Evolutionary conservation across 2,797 vertebrate genomes (phyloP), one percentile per base, ranked within the genome.

Genomic region (Rhabdomys pumilio): DNA sequence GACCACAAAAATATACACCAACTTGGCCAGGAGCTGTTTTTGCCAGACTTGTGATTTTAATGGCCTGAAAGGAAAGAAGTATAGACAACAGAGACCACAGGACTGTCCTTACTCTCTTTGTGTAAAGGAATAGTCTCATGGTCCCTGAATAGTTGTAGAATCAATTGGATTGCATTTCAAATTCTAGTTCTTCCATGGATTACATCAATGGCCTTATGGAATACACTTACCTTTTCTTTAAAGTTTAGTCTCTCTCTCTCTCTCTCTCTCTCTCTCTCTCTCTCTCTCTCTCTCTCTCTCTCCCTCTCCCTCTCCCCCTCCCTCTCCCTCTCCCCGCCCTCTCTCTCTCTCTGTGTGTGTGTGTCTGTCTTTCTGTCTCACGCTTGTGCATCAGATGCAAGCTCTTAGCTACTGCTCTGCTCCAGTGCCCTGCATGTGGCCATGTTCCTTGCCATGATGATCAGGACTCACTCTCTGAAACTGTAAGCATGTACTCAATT

Each of bases 161-260:
- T 79, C 67, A 91, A 93, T 87, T 8, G 79, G 69, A 81, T 69
- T 41, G 22, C 77, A 34, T 34, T 75, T 94, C 63, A 89, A 93
- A 96, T 82, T 67, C 50, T 65, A 91, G 73, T 55, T 94, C 47
- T 44, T 77, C 67, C 26, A 59, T 6, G 34, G 65, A 91, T 38
- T 34, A 63, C 65, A 41, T 86, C 59, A 81, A 11, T 55, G 77
- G 75, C 38, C 69, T 34, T 67, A 63, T n/a, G 67, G 55, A 69
- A 86, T 79, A 84, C 61, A 75, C 38, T 24, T 89, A 76, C 24
- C 34, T 29, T 61, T 89, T 76, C 7, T 22, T 86, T 20, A 50
- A 85, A 67, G 31, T 50, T 34, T 34, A 20, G 50, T 73, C 69
- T 38, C 69, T 34, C 13, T 67, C 65, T 67, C 14, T 34, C 13